Conservation (phyloP, 2,888 invertebrate species). For the Andrena bicolor region DNA sequence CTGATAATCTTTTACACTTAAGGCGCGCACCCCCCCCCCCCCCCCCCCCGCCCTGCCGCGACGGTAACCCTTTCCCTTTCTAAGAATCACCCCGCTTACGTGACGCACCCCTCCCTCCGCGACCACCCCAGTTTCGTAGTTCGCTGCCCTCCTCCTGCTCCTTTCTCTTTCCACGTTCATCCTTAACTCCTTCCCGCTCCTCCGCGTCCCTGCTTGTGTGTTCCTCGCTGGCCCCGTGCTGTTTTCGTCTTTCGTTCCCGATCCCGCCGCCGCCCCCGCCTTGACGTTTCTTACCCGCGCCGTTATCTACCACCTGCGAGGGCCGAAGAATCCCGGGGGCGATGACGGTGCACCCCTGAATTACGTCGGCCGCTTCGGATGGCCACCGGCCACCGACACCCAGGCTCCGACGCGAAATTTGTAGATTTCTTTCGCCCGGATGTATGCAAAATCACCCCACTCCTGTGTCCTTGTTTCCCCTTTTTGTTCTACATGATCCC, state of each 20-base stretch:
- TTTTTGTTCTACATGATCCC: background rate
- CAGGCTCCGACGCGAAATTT: slow-evolving; percentile 37
- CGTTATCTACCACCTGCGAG: slow-evolving; percentile 54
- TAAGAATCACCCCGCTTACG: slow-evolving; percentile 54
- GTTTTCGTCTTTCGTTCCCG: slow-evolving; percentile 30
- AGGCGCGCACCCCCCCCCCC: slow-evolving; percentile 49
- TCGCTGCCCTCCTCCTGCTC: slow-evolving; percentile 12
- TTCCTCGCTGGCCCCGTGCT: slow-evolving; percentile 12
- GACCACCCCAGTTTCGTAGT: slow-evolving; percentile 32
- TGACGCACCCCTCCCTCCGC: background rate
- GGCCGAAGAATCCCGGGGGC: slow-evolving; percentile 31
- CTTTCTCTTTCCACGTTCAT: slow-evolving; percentile 28
- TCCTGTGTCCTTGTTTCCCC: background rate
- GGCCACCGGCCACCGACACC: background rate
- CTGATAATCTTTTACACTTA: slow-evolving; percentile 83
- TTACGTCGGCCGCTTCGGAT: slow-evolving; percentile 37
- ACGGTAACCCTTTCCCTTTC: slow-evolving; percentile 73
- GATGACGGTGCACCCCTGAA: slow-evolving; percentile 41
- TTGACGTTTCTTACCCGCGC: slow-evolving; percentile 33
- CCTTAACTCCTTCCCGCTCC: background rate
- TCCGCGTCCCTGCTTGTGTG: slow-evolving; percentile 11
- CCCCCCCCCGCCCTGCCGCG: no score
- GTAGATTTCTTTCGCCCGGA: slow-evolving; percentile 38
- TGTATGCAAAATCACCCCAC: slow-evolving; percentile 32
- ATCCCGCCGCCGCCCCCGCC: background rate